Base-by-base conservation (phyloP, 2,888 invertebrate species). In the Tetanocera ferruginea region DNA sequence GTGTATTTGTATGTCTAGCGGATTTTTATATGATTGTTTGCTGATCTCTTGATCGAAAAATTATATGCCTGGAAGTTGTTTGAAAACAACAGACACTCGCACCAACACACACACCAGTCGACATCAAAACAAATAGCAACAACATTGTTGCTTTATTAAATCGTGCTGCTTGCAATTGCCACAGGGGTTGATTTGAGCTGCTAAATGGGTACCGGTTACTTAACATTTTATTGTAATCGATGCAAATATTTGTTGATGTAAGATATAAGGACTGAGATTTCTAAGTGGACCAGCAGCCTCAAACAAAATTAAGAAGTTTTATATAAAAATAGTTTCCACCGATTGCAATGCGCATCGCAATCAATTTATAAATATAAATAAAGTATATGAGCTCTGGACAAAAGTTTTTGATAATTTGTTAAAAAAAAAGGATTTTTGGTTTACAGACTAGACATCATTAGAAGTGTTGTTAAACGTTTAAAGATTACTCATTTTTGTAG, bases 31-130 rank as follows among this genome's bases (percentile, higher is more conserved):
- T 78, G 79, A 82, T 83, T 86, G 84, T 86, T 86, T 86, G 85
- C 82, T 85, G 84, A 86, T 85, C 85, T 85, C 85, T 86, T 85
- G 85, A 86, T 86, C 85, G 85, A 84, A 85, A 85, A 85, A 85
- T 85, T 84, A 83, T 84, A 85, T 85, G 83, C 84, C 84, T 81
- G 80, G 81, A 82, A 84, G 85, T 85, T 86, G 84, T 85, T 85
- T 82, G 80, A 81, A 82, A 81, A 80, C 79, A 81, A 80, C 81
- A 79, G 78, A 51, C 76, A 77, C 78, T 79, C 78, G 78, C 79
- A 81, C 76, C 5, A 28, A 37, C 62, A 76, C 14, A 28, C 69
- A 17, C 34, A 43, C 78, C 79, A 76, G 78, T 78, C 67, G 67
- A 75, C 76, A 79, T 72, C 51, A 73, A 23, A 76, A 71, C 66